Percentiles rank a stretch among this genome's conserved stretches.
Evolutionary conservation across 2,113 vertebrate genomes (phyloP).

Genomic region (Melanocharis versteri): DNA sequence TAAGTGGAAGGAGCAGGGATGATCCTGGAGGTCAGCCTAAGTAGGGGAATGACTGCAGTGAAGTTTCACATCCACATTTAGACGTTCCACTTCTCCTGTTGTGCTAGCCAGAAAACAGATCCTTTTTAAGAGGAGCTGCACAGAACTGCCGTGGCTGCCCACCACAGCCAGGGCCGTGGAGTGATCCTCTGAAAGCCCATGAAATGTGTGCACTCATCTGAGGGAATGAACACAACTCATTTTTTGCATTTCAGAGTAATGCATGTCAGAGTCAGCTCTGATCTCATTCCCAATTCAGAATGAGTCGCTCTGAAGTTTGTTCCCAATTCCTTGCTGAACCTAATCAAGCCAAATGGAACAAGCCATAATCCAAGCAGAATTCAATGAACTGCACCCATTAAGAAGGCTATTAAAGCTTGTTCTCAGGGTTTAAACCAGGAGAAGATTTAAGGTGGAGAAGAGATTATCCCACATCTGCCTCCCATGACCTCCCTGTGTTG

Average conservation of each 20-base stretch:
- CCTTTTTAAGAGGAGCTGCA: neutral
- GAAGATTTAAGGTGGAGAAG: constrained; percentile 14
- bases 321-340: constrained; percentile 20
- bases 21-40: neutral
- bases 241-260: neutral
- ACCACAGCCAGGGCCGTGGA: neutral
- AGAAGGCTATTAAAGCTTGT: constrained; percentile 16
- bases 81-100: neutral
- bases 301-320: neutral
- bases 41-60: neutral
- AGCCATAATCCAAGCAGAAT: constrained; percentile 24
- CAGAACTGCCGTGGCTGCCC: neutral
- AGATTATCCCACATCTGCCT: constrained; percentile 49
- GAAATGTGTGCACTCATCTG: neutral
- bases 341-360: constrained; percentile 37
- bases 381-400: constrained; percentile 34
- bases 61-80: neutral
- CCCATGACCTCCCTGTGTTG: neutral
- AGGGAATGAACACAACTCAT: neutral
- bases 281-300: neutral
- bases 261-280: neutral
- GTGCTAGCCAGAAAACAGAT: neutral
- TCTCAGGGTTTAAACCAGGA: constrained; percentile 11
- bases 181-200: neutral
- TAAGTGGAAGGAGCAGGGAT: constrained; percentile 17